Conservation (phyloP, 1,140 invertebrate genomes). For the Pinna nobilis region DNA sequence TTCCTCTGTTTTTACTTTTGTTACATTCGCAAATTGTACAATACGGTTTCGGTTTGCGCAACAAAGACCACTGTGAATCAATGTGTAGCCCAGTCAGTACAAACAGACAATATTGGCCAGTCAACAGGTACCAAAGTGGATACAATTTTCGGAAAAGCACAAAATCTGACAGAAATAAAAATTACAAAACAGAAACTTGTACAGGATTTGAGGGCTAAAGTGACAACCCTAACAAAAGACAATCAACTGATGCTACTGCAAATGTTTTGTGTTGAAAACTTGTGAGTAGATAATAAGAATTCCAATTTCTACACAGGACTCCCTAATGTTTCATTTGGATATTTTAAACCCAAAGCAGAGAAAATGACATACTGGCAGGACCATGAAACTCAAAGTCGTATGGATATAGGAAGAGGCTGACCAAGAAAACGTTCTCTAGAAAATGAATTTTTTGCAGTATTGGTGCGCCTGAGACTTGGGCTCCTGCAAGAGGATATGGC, state of each 20-base stretch:
- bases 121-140: constrained; percentile 7
- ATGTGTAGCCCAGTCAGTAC: too few relatives aligned
- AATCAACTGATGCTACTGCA: background rate
- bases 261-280: constrained; percentile 13
- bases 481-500: constrained; percentile 27
- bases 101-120: background rate
- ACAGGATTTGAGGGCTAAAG: background rate
- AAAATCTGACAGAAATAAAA: background rate
- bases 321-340: background rate
- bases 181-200: constrained; percentile 12
- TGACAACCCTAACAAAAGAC: background rate
- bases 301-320: constrained; percentile 3
- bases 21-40: too few relatives aligned
- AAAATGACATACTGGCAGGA: background rate
- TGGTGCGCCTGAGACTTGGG: constrained; percentile 27
- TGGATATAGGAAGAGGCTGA: background rate
- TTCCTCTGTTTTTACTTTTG: too few relatives aligned
- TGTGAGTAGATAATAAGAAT: background rate
- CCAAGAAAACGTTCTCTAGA: background rate
- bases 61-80: too few relatives aligned
- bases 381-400: constrained; percentile 1
- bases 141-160: constrained; percentile 7
- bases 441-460: constrained; percentile 29
- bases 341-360: background rate
- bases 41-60: too few relatives aligned